Base-by-base conservation (phyloP, 2,113 vertebrate genomes). In the Lamprologus ornatipinnis region DNA sequence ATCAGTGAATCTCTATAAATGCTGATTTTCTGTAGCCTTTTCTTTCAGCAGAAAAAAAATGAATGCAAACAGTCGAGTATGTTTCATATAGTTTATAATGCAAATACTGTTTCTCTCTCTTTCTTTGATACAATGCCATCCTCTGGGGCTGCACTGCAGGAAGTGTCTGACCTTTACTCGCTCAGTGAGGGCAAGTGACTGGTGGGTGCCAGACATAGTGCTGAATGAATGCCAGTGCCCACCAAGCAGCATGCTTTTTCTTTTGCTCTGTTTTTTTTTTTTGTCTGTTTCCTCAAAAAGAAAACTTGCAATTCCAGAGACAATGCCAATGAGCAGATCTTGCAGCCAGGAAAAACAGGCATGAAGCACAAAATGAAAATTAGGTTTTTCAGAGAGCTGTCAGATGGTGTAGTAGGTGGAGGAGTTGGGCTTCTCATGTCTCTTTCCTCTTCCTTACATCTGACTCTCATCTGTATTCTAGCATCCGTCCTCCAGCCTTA, bases 121-220 rank as follows among this genome's bases (percentile, higher is more conserved):
- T 65, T 88, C 75, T 86, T 85, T 60, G 40, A 15, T 11, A 91
- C 80, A 78, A 31, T n/a, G 35, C 9, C 35, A 51, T 83, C 84
- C 49, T 84, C 40, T 51, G 63, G 45, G 79, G 75, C 23, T 75
- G 40, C 40, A 21, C 57, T 51, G 28, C 81, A 57, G 63, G 81
- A 83, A 73, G n/a, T 15, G 70, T 75, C 45, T 92, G 91, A 93
- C 92, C 92, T 93, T 94, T 91, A 82, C 73, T 80, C 9, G 17
- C 9, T 49, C 42, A 81, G 53, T 73, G 68, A 84, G 83, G 53
- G 80, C 53, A 63, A 87, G 89, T 82, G 81, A 47, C 40, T 80
- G 5, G 7, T 73, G 49, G 86, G 49, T 45, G 60, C 82, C 28
- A 54, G 7, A 37, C 82, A 23, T 37, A 26, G 21, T 11, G 47